These are phyloP conservation scores for Acropora tenuis DNA, from an alignment of 64 coral and sea anemone species.

Conservation along the genomic window DNA sequence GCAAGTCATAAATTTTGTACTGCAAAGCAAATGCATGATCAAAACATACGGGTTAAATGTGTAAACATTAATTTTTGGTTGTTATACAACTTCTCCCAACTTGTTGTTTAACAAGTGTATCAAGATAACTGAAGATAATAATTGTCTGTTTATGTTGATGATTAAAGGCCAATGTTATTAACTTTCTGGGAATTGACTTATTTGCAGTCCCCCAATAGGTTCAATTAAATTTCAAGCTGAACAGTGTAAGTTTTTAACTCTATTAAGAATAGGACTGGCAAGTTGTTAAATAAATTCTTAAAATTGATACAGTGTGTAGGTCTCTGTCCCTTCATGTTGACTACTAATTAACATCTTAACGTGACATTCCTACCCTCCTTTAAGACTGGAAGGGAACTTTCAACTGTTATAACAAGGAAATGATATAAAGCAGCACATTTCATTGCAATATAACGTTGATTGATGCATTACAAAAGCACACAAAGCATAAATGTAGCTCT, in stretches of 20 bases:
- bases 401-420: slow-evolving; percentile 15
- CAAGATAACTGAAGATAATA: background rate
- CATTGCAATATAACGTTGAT: slow-evolving; percentile 13
- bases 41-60: slow-evolving; percentile 6
- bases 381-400: slow-evolving; percentile 25
- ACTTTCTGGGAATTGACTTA: slow-evolving; percentile 17
- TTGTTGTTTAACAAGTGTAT: slow-evolving; percentile 6
- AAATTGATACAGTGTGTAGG: slow-evolving; percentile 5
- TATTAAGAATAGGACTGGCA: background rate
- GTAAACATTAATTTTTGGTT: slow-evolving; percentile 18
- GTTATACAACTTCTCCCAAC: slow-evolving; percentile 15
- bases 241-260: slow-evolving; percentile 7
- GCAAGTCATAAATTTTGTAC: slow-evolving; percentile 4
- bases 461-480: slow-evolving; percentile 20
- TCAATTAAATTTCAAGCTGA: slow-evolving; percentile 27
- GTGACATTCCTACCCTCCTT: slow-evolving; percentile 13
- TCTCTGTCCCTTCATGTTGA: slow-evolving; percentile 22
- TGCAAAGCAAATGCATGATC: slow-evolving; percentile 15
- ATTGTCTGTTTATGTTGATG: slow-evolving; percentile 20
- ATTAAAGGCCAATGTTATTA: slow-evolving; percentile 27
- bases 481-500: slow-evolving; percentile 7
- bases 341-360: slow-evolving; percentile 5
- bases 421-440: slow-evolving; percentile 7
- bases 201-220: slow-evolving; percentile 17
- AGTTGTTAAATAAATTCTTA: background rate